A percentile compares a stretch with the other conserved stretches of the same genome.
Evolutionary conservation across 2,797 vertebrate genomes (phyloP).

Genomic region (Neopelma chrysocephalum): DNA sequence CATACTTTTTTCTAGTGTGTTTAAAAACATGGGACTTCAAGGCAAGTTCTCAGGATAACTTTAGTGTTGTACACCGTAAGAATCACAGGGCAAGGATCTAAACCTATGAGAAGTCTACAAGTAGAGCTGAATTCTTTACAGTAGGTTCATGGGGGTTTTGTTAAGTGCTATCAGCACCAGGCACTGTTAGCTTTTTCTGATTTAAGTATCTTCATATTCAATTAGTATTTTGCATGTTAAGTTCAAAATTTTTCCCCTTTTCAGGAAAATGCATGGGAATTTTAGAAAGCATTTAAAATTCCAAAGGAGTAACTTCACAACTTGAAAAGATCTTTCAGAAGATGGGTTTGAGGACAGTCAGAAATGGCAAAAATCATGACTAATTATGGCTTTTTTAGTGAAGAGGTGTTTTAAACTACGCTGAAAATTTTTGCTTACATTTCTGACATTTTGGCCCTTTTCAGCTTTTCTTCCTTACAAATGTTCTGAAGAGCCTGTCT

Average conservation of each 20-base stretch:
- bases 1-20: background rate
- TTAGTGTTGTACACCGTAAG: background rate
- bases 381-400: background rate
- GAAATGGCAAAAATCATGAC: background rate
- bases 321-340: background rate
- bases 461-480: background rate
- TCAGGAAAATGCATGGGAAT: background rate
- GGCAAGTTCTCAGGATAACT: background rate
- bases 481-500: background rate
- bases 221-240: background rate
- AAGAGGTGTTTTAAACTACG: background rate
- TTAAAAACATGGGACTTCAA: background rate
- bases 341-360: background rate
- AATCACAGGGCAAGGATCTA: background rate
- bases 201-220: background rate
- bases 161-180: background rate
- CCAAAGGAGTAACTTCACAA: background rate
- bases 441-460: background rate
- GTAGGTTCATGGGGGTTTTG: background rate
- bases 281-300: background rate
- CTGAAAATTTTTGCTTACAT: background rate
- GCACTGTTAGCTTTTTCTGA: background rate
- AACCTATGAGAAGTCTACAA: background rate
- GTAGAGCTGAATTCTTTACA: background rate
- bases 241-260: background rate